phyloP scores from a whole-genome alignment of 2,888 invertebrate species.

The Drosophila meridiana region DNA sequence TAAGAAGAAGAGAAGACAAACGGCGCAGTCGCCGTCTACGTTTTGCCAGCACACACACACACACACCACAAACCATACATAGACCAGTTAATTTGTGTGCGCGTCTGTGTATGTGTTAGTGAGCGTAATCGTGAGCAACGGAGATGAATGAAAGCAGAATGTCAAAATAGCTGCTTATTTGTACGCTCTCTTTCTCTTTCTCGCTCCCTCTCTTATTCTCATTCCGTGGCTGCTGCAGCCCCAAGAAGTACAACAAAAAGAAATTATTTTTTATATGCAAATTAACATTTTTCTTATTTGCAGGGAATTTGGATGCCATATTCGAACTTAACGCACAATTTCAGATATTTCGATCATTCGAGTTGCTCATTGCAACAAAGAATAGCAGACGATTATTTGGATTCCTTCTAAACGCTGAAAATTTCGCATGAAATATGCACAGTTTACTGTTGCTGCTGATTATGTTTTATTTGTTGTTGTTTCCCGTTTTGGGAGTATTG shows the following conservation, averaged over 20 bases:
- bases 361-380: slow-evolving; percentile 5
- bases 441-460: slow-evolving; percentile 67
- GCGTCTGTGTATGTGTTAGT: slow-evolving; percentile 33
- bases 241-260: slow-evolving; percentile 58
- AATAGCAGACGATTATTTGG: slow-evolving; percentile 10
- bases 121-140: slow-evolving; percentile 66
- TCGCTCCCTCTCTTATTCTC: slow-evolving; percentile 16
- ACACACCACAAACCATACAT: slow-evolving; percentile 13
- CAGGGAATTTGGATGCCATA: slow-evolving; percentile 26
- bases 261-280: slow-evolving; percentile 68
- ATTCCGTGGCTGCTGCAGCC: slow-evolving; percentile 62
- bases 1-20: slow-evolving; percentile 49
- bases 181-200: slow-evolving; percentile 37
- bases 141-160: slow-evolving; percentile 79
- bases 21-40: slow-evolving; percentile 54
- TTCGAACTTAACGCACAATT: slow-evolving; percentile 1
- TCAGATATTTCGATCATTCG: slow-evolving; percentile 20
- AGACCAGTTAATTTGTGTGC: slow-evolving; percentile 45
- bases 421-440: slow-evolving; percentile 68
- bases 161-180: slow-evolving; percentile 69
- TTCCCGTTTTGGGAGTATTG: slow-evolving; percentile 26
- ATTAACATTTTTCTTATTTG: slow-evolving; percentile 51
- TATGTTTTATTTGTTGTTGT: slow-evolving; percentile 63
- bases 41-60: slow-evolving; percentile 37
- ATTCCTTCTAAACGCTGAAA: slow-evolving; percentile 32